These are phyloP conservation scores for Sebastes schlegelii DNA, from an alignment of 2,113 vertebrate species.

Conservation along the genomic window DNA sequence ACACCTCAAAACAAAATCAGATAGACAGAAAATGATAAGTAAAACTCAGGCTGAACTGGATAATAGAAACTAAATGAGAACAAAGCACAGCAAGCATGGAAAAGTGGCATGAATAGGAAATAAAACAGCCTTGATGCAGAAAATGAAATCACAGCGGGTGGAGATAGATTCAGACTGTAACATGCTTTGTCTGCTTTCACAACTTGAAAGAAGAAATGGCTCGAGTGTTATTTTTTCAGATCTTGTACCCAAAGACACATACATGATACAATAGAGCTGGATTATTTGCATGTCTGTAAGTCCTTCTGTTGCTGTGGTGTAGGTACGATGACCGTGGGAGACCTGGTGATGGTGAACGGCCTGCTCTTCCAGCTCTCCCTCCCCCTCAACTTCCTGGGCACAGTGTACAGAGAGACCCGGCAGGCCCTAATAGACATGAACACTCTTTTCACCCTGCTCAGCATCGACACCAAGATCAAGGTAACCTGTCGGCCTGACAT, in stretches of 20 bases:
- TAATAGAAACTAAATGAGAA: slow-evolving; percentile 65
- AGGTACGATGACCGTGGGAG: slow-evolving; percentile 96
- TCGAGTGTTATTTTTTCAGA: slow-evolving; percentile 16
- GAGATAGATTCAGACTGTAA: slow-evolving; percentile 45
- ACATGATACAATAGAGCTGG: slow-evolving; percentile 5
- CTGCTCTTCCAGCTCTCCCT: slow-evolving; percentile 98
- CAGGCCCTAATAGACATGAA: slow-evolving; percentile 99
- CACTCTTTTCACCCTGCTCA: slow-evolving; percentile 95
- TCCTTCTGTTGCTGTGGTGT: slow-evolving; percentile 21
- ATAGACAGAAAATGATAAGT: slow-evolving; percentile 47
- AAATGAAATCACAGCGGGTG: slow-evolving; percentile 69
- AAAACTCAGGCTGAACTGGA: slow-evolving; percentile 56
- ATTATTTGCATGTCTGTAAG: slow-evolving; percentile 9
- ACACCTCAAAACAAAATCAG: slow-evolving; percentile 47
- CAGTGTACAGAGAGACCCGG: slow-evolving; percentile 98
- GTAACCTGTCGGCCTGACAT: slow-evolving; percentile 81
- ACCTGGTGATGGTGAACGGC: slow-evolving; percentile 99
- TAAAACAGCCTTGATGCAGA: slow-evolving; percentile 70
- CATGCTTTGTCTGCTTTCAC: slow-evolving; percentile 51
- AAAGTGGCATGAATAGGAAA: slow-evolving; percentile 67
- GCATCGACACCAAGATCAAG: slow-evolving; percentile 95
- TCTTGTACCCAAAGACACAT: slow-evolving; percentile 7
- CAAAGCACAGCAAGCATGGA: slow-evolving; percentile 70
- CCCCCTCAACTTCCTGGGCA: slow-evolving; percentile 98
- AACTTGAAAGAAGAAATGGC: slow-evolving; percentile 38